Evolutionary conservation across 2,113 vertebrate species (phyloP), one percentile per base, ranked within the genome.

Genomic region (Lophius piscatorius): DNA sequence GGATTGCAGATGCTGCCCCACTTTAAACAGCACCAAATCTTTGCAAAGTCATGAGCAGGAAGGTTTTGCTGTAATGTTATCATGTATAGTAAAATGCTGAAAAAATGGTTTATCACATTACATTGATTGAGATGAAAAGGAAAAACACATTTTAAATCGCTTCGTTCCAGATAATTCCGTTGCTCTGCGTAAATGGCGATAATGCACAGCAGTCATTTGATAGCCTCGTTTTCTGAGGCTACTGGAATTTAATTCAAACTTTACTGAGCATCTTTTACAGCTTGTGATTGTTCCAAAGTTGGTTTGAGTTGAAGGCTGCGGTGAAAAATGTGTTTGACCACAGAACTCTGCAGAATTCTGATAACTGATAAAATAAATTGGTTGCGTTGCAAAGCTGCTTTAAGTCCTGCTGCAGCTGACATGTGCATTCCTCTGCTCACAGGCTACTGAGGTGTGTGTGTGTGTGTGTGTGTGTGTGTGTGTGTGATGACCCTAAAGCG

Each of bases 81-180:
- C 51, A 61, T 40, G 44, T n/a, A n/a, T 24, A 4, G 28, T 21
- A 39, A 69, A 55, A 42, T 23, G 16, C 13, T 28, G 26, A 35
- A 55, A n/a, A 10, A 64, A 57, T 62, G 50, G 21, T 26, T 35
- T 62, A 57, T 70, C 33, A 57, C 2, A 9, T 28, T 28, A 5
- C 9, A 28, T 6, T 6, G 26, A 5, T 9, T 28, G 26, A 28
- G 5, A 28, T 28, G 3, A 28, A 28, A 1, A 9, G 67, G 77
- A n/a, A n/a, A n/a, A n/a, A n/a, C n/a, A n/a, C n/a, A n/a, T n/a
- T n/a, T n/a, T n/a, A n/a, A n/a, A n/a, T n/a, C n/a, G n/a, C n/a
- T n/a, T n/a, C n/a, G n/a, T n/a, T n/a, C n/a, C n/a, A n/a, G n/a
- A 65, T 77, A 70, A 74, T 59, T 56, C 6, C 35, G 21, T 35